A percentile compares a stretch with the other conserved stretches of the same genome.
phyloP scores from a whole-genome alignment of 2,113 vertebrate genomes.

The Clinocottus analis region DNA sequence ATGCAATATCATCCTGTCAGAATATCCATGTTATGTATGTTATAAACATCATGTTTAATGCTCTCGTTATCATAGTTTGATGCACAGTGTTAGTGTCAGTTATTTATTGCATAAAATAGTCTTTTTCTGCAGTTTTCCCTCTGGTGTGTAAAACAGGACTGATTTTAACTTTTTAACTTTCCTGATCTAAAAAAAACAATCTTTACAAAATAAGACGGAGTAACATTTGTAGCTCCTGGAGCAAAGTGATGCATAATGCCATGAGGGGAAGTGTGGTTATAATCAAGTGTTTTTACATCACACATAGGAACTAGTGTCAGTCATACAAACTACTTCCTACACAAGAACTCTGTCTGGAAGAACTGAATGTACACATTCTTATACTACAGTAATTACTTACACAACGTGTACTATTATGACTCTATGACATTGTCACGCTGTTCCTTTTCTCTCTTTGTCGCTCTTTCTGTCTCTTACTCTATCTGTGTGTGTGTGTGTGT shows the following conservation, averaged over 20 bases:
- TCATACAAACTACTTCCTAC: neutral
- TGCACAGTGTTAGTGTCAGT: neutral
- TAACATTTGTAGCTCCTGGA: neutral
- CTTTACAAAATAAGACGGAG: neutral
- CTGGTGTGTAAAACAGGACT: neutral
- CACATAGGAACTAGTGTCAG: neutral
- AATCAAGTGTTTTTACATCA: constrained; percentile 2
- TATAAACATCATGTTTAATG: neutral
- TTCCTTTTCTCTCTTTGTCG: neutral
- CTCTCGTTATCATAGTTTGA: neutral
- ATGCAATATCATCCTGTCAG: neutral
- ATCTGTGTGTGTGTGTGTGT: neutral
- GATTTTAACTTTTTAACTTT: neutral
- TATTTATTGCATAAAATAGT: neutral
- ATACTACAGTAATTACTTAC: neutral
- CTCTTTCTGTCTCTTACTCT: neutral
- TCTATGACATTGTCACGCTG: constrained; percentile 10
- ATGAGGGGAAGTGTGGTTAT: neutral
- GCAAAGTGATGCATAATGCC: neutral
- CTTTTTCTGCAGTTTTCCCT: neutral
- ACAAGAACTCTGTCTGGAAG: neutral
- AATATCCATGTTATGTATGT: neutral
- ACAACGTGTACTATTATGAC: neutral
- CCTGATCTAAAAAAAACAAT: neutral
- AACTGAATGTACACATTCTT: neutral